Percentiles rank a stretch among this genome's conserved stretches.
Conservation (phyloP, 2,797 vertebrate species). For the Scolopax rusticola region DNA sequence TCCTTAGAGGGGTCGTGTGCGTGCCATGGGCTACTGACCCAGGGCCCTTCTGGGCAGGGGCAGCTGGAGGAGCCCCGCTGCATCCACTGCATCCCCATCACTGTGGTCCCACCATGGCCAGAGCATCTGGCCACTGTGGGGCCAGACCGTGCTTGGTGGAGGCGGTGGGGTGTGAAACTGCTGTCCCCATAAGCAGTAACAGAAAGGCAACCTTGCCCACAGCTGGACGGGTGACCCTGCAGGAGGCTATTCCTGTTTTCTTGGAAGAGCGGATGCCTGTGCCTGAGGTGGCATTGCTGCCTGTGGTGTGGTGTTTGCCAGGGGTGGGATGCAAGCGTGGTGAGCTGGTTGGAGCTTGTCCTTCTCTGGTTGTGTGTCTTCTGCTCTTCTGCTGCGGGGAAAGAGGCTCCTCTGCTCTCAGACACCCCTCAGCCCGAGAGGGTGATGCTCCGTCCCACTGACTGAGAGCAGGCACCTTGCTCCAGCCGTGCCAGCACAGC, state of each 20-base stretch:
- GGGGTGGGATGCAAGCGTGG: background rate
- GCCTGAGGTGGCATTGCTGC: rapidly evolving
- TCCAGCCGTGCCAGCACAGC: background rate
- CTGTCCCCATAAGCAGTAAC: background rate
- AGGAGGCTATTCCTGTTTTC: background rate
- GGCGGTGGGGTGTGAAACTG: background rate
- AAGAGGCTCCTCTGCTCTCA: background rate
- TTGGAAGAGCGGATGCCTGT: background rate
- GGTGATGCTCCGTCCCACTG: background rate
- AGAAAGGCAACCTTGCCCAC: background rate
- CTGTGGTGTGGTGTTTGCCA: background rate
- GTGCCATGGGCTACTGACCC: background rate
- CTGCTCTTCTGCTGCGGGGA: background rate
- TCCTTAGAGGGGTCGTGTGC: background rate
- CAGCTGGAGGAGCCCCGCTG: rapidly evolving
- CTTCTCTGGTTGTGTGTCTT: too few species aligned
- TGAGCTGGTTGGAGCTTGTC: background rate
- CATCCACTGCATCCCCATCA: rapidly evolving
- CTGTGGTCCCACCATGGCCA: rapidly evolving
- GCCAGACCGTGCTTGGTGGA: rapidly evolving
- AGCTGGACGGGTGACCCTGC: background rate
- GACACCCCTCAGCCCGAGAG: background rate
- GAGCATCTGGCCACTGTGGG: background rate
- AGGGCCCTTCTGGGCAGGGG: background rate
- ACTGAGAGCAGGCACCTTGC: background rate